Evolutionary conservation across 2,797 vertebrate species (phyloP), one percentile per base, ranked within the genome.

Genomic region (Hafferia zeledoni): DNA sequence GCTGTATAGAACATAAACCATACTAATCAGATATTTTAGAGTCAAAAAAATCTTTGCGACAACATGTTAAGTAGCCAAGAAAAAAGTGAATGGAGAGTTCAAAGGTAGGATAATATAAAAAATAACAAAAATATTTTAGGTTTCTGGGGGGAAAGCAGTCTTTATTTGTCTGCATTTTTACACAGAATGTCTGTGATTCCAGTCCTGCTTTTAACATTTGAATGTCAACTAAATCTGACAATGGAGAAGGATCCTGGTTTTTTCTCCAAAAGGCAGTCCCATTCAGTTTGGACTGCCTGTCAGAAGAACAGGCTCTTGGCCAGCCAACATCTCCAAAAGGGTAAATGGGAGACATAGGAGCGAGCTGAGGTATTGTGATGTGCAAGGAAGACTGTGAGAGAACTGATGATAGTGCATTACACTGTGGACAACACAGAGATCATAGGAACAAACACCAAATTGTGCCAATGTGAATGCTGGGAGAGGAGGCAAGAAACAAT

Each of bases 391-490:
- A 24, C 13, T 19, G 10, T 17, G 52, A 50, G 59, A 71, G 50
- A 50, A 8, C 10, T 35, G 57, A 27, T 27, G 53, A 46, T 10
- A 25, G 13, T 15, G 18, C 33, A 6, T 27, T 63, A 43, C 47
- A 14, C 15, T 4, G 0, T 0, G 1, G 17, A 28, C 17, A 33
- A 3, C 0, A 2, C 4, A 53, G 69, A 46, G 41, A 63, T 28
- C 49, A 10, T 18, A 37, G 31, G 12, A 35, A 4, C 1, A 1
- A 70, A 33, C 33, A 68, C 16, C 35, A 59, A 37, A 65, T 22
- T 33, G 25, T 63, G 35, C 28, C 28, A 52, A 2, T 0, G 1
- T 35, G 10, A 46, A 8, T 15, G 5, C 47, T 83, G 63, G 44
- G 46, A 84, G 55, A 87, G 56, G 25, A 67, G 28, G 31, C 17